phyloP scores from a whole-genome alignment of 2,888 invertebrate species.

The Antitype chi region DNA sequence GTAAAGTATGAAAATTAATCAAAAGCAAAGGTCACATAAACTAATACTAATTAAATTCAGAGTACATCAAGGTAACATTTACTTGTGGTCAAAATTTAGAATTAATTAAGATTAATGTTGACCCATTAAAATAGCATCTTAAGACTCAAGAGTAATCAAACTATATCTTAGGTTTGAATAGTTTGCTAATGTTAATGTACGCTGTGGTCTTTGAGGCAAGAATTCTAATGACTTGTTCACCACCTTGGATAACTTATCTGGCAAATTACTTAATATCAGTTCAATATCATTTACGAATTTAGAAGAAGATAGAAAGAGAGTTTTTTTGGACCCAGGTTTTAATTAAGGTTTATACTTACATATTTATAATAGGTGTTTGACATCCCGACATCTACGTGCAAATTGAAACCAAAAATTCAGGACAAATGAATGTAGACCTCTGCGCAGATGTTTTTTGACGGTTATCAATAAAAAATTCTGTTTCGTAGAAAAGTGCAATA shows the following conservation, averaged over 20 bases:
- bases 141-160: conserved; percentile 28
- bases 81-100: conserved; percentile 7
- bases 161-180: neutral
- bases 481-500: too few species aligned
- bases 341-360: too few species aligned
- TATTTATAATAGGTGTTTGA: neutral
- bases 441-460: too few species aligned
- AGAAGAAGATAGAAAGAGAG: neutral
- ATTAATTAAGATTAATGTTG: conserved; percentile 34
- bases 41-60: conserved; percentile 22
- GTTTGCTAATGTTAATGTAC: conserved; percentile 11
- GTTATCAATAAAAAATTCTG: too few species aligned
- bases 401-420: too few species aligned
- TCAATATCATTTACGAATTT: neutral
- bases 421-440: too few species aligned
- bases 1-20: neutral
- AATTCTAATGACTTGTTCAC: conserved; percentile 9
- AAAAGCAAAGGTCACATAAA: conserved; percentile 18
- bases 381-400: too few species aligned
- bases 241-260: conserved; percentile 16
- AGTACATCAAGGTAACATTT: conserved; percentile 19
- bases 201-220: conserved; percentile 6
- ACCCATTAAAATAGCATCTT: conserved; percentile 6
- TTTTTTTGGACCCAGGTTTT: too few species aligned
- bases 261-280: neutral